Conservation (phyloP, 2,888 invertebrate species). For the Drosophila stalkeri region DNA sequence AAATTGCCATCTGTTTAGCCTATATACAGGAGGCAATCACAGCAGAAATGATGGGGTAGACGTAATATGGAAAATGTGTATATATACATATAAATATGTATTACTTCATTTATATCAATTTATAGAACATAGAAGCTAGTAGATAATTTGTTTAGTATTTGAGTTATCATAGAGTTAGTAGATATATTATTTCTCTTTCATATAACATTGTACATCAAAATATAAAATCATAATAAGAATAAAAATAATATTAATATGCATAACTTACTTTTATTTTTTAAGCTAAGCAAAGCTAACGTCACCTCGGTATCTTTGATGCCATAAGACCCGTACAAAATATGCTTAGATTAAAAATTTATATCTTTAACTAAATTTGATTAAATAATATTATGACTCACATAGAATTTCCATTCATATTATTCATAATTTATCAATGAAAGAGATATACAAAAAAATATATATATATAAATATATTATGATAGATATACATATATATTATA, state of each 20-base stretch:
- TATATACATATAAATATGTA: background rate
- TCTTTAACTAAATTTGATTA: background rate
- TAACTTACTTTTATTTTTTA: background rate
- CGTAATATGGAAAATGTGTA: background rate
- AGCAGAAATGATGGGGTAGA: conserved; percentile 1
- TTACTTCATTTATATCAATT: background rate
- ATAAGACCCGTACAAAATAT: background rate
- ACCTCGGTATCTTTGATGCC: background rate
- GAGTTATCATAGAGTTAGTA: background rate
- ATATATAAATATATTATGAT: background rate
- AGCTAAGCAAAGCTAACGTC: background rate
- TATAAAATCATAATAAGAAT: too few species aligned
- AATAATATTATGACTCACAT: background rate
- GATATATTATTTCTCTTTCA: too few species aligned
- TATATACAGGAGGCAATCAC: background rate
- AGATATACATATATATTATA: background rate
- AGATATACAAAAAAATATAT: background rate
- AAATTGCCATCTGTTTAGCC: conserved; percentile 6
- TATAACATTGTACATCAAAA: background rate
- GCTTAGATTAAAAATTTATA: background rate
- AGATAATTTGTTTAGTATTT: background rate
- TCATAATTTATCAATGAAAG: background rate
- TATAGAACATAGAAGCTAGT: background rate
- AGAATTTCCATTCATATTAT: background rate
- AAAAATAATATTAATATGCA: background rate